Evolutionary conservation across 2,113 vertebrate species (phyloP).

Genomic region (Pandion haliaetus): DNA sequence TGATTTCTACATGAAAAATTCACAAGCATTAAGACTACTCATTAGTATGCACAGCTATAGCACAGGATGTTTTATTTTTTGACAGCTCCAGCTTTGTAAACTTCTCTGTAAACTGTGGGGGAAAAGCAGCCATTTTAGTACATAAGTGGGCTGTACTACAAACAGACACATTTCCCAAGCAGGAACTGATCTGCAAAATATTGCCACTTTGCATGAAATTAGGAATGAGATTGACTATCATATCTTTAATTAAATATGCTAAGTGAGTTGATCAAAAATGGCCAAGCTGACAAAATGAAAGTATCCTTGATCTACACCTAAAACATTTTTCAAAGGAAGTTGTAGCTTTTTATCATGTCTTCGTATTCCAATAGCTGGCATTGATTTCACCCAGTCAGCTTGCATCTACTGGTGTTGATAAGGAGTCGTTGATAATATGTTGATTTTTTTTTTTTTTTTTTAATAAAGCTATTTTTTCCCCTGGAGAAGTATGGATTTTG

Average conservation of each 20-base stretch:
- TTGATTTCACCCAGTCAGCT: background rate
- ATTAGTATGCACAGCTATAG: constrained; percentile 21
- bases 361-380: background rate
- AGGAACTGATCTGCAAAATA: background rate
- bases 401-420: background rate
- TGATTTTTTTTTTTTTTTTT: background rate
- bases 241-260: constrained; percentile 33
- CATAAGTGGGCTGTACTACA: constrained; percentile 27
- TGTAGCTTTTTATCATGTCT: background rate
- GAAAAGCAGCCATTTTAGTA: constrained; percentile 34
- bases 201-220: background rate
- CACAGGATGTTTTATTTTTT: constrained; percentile 50
- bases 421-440: background rate
- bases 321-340: constrained; percentile 17
- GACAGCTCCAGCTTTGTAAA: constrained; percentile 50
- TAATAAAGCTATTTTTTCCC: background rate
- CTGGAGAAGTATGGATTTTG: background rate
- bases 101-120: constrained; percentile 33
- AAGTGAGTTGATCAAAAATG: background rate
- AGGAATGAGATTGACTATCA: background rate
- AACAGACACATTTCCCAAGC: background rate
- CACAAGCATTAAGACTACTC: background rate
- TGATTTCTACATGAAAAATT: background rate
- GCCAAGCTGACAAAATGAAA: background rate
- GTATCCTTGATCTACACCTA: constrained; percentile 2